Base-by-base conservation (phyloP, 2,888 invertebrate genomes). In the Acronicta leporina region DNA sequence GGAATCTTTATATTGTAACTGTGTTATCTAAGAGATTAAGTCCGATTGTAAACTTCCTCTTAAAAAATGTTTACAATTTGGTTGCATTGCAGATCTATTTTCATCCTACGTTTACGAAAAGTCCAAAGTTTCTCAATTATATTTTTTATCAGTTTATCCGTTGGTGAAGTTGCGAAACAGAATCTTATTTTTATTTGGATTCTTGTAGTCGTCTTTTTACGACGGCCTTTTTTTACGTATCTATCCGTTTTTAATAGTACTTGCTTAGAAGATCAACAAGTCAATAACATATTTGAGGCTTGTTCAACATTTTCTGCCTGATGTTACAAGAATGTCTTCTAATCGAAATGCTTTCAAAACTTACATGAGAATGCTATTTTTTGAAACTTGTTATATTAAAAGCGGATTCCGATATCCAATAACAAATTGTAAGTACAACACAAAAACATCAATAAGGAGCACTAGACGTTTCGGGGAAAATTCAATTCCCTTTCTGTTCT, bases 121-220 rank as follows among this genome's bases (percentile, higher is more conserved):
- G 63, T 41, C 58, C 46, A 43, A 43, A 58, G 14, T 27, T 58
- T 9, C 45, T 33, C 15, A 51, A 70, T 66, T 51, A 50, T 45
- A n/a, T 13, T 66, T 65, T 60, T 47, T 48, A 52, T 48, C 45
- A 51, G 25, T 62, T 58, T 53, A 53, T 45, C 45, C 20, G 14
- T 49, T 43, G 47, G 57, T 50, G 47, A 59, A 61, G 43, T 63
- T 59, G 30, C 45, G 63, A 64, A 60, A 62, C 49, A 47, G 49
- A 54, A 62, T 67, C 52, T 70, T 64, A 62, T 62, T 58, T 57
- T 60, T 67, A 42, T 51, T 41, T 57, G n/a, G n/a, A 63, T 66
- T 63, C 43, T 55, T 67, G 61, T 42, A 62, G 51, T 56, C 61
- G 54, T 58, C 43, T 62, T 62, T 64, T 66, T 73, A 64, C 55